Conservation (phyloP, 2,797 vertebrate species). For the Babyrousa celebensis region DNA sequence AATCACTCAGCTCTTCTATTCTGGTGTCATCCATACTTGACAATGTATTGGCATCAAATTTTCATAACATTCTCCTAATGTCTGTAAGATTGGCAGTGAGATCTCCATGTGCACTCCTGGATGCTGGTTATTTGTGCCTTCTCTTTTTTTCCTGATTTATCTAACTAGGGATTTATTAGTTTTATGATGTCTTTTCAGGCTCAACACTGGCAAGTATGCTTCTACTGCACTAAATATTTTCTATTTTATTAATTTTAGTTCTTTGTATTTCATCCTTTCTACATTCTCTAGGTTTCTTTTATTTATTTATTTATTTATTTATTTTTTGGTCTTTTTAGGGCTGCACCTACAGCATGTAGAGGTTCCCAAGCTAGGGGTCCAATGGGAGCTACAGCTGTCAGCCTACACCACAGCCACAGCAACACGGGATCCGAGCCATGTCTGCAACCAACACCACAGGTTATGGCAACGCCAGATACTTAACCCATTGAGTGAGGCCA, state of each 20-base stretch:
- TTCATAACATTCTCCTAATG: not conserved
- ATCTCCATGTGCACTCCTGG: not conserved
- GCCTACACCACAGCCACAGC: too few species aligned
- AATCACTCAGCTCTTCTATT: not conserved
- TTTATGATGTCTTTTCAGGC: constrained; percentile 20
- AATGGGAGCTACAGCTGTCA: too few species aligned
- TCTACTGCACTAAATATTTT: constrained; percentile 4
- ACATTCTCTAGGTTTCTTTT: not conserved
- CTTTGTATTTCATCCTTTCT: constrained; percentile 1
- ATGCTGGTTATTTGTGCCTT: not conserved
- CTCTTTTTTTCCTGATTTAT: not conserved
- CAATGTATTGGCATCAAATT: constrained; percentile 19
- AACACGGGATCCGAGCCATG: too few species aligned
- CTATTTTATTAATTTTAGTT: constrained; percentile 46
- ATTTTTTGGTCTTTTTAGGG: too few species aligned
- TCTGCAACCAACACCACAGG: too few species aligned
- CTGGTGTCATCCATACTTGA: not conserved
- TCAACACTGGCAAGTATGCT: not conserved
- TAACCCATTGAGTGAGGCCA: too few species aligned
- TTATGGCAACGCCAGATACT: too few species aligned
- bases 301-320: not conserved
- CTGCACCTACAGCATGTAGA: too few species aligned
- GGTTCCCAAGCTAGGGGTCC: too few species aligned
- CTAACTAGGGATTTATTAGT: not conserved
- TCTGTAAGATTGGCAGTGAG: not conserved